A percentile compares a stretch with the other conserved stretches of the same genome.
Conservation (phyloP, 2,888 invertebrate species). For the Apodemia duryi region DNA sequence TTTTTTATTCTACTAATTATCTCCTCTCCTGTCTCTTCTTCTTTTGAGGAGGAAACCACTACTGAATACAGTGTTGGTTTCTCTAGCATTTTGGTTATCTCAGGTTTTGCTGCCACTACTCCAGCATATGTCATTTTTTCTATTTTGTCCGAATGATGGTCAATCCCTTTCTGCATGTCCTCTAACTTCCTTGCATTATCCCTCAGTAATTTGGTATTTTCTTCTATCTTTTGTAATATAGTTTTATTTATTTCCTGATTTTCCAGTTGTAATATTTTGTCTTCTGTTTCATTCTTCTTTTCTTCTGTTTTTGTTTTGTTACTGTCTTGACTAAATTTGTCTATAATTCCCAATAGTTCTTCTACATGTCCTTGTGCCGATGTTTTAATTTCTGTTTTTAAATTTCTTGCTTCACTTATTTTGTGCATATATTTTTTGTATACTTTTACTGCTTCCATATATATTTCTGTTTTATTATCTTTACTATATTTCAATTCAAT, state of each 20-base stretch:
- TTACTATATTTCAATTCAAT: too few relatives aligned
- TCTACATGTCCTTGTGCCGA: too few relatives aligned
- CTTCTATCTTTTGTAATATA: not conserved
- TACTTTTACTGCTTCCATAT: too few relatives aligned
- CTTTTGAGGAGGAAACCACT: conserved; percentile 18
- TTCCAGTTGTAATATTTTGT: not conserved
- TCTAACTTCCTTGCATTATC: not conserved
- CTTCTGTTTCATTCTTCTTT: too few relatives aligned
- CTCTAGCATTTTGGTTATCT: not conserved
- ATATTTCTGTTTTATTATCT: too few relatives aligned
- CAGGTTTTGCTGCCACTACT: not conserved
- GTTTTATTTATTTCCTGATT: not conserved
- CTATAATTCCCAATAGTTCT: too few relatives aligned
- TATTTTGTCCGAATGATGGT: not conserved
- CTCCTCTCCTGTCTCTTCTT: conserved; percentile 20
- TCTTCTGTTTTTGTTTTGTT: too few relatives aligned
- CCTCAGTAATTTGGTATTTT: not conserved
- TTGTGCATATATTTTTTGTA: too few relatives aligned
- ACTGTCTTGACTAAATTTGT: too few relatives aligned
- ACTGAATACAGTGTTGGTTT: conserved; percentile 18
- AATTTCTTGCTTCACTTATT: too few relatives aligned
- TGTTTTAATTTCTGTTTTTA: too few relatives aligned
- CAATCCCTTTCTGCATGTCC: not conserved
- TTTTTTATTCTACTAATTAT: conserved; percentile 20
- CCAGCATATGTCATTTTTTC: conserved; percentile 11